Evolutionary conservation across 2,113 vertebrate species (phyloP), one percentile per base, ranked within the genome.

Genomic region (Percopsis transmontana): DNA sequence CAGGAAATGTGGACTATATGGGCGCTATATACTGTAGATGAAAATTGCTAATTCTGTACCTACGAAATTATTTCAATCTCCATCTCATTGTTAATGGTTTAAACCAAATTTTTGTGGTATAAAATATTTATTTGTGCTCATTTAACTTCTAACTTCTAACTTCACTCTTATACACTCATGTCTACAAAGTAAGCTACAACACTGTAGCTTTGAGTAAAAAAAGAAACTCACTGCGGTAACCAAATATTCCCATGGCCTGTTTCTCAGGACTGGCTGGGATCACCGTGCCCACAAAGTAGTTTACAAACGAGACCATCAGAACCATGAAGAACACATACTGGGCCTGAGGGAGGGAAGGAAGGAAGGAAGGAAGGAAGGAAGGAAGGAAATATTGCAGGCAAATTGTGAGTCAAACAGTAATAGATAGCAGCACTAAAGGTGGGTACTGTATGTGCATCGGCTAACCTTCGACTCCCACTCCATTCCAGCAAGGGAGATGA

Each of bases 401-500:
- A 33, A 7, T 33, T 44, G 15, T 14, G 42, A 44, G 42, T 44
- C 1, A 62, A 20, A 21, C 14, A 24, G 13, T 27, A 53, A 19
- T 19, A 55, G 41, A 16, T 23, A 3, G 40, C 13, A 53, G 12
- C 13, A 27, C 19, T 58, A 14, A n/a, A 50, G n/a, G 11, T 13
- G 15, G 2, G 24, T 2, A 23, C 12, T 18, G 39, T 15, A 18
- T 45, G 38, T 11, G 7, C 12, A 52, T 58, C 19, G 19, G 11
- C 5, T 14, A 5, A 90, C 89, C 88, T 92, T 92, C 8, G 89
- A 87, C 59, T 90, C 88, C 92, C 91, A 92, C 70, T 91, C 88
- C 87, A 93, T 87, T 57, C 90, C 87, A 55, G 89, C 91, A 74
- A 92, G 23, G 19, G 86, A 87, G 19, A 93, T 83, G 39, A 89